Percentiles rank a stretch among this genome's conserved stretches.
Conservation (phyloP, 2,888 invertebrate genomes). For the Eristalis intricaria region DNA sequence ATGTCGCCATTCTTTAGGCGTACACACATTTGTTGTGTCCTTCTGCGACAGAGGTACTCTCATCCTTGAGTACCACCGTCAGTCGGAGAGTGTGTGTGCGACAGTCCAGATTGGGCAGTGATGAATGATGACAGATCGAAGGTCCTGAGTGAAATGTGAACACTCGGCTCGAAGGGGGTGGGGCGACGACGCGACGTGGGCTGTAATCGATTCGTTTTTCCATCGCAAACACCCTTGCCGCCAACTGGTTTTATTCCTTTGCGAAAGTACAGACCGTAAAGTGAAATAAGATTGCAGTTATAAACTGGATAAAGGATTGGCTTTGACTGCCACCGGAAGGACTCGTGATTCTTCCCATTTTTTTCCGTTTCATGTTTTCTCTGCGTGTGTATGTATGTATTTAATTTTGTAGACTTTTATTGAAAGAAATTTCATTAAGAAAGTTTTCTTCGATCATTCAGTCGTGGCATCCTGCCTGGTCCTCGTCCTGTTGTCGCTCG, state of each 20-base stretch:
- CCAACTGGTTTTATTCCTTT: slow-evolving; percentile 4
- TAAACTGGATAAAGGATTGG: slow-evolving; percentile 57
- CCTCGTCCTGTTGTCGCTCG: slow-evolving; percentile 4
- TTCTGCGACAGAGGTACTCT: neutral
- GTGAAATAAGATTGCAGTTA: slow-evolving; percentile 2
- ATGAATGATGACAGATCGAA: slow-evolving; percentile 68
- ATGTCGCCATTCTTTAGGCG: neutral
- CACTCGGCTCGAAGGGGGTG: neutral
- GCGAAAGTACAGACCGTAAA: neutral
- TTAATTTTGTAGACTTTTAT: slow-evolving; percentile 51
- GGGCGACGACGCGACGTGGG: neutral
- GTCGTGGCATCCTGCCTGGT: neutral
- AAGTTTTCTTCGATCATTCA: slow-evolving; percentile 42
- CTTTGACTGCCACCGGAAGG: slow-evolving; percentile 13
- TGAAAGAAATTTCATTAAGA: slow-evolving; percentile 53
- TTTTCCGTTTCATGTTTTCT: neutral
- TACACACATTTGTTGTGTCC: neutral
- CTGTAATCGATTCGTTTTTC: slow-evolving; percentile 31
- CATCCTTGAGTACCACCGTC: slow-evolving; percentile 18
- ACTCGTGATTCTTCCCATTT: neutral
- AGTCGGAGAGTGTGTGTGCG: neutral
- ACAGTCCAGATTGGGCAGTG: slow-evolving; percentile 52
- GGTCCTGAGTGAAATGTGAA: slow-evolving; percentile 39
- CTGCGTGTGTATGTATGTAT: slow-evolving; percentile 31
- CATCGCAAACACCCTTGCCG: slow-evolving; percentile 6